Conservation (phyloP, 2,797 vertebrate species). For the Gadopsis marmoratus region DNA sequence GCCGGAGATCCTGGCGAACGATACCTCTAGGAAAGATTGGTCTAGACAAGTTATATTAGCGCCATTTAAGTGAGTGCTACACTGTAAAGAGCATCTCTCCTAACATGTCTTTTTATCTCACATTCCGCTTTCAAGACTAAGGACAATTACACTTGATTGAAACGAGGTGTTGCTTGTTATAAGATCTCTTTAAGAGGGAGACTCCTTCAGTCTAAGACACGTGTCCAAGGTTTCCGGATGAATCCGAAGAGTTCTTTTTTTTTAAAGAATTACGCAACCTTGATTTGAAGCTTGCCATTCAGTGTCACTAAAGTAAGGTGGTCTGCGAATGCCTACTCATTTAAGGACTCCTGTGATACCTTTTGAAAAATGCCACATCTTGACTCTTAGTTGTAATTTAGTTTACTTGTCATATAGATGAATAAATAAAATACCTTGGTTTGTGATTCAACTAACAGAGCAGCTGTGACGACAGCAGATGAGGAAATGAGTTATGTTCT, state of each 20-base stretch:
- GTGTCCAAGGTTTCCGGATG: not conserved
- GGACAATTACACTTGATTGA: constrained; percentile 15
- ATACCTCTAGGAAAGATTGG: not conserved
- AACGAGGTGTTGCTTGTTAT: not conserved
- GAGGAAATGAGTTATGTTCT: not conserved
- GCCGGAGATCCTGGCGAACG: constrained; percentile 3
- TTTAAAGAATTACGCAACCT: not conserved
- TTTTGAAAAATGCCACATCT: constrained; percentile 4
- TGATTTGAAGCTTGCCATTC: not conserved
- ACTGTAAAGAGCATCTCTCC: not conserved
- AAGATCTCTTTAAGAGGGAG: not conserved
- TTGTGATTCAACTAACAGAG: not conserved
- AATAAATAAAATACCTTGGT: constrained; percentile 1
- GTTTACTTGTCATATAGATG: not conserved
- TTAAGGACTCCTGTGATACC: not conserved
- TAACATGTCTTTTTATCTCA: not conserved
- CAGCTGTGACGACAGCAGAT: not conserved
- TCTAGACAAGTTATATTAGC: not conserved
- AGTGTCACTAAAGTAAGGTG: not conserved
- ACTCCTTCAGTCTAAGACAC: not conserved
- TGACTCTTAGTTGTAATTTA: constrained; percentile 13
- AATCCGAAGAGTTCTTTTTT: not conserved
- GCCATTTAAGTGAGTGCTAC: constrained; percentile 1
- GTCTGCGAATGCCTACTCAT: not conserved
- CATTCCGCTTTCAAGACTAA: not conserved